Percentiles rank a stretch among this genome's conserved stretches.
phyloP scores from a whole-genome alignment of 2,113 vertebrate species.

The Paracanthobrama guichenoti region DNA sequence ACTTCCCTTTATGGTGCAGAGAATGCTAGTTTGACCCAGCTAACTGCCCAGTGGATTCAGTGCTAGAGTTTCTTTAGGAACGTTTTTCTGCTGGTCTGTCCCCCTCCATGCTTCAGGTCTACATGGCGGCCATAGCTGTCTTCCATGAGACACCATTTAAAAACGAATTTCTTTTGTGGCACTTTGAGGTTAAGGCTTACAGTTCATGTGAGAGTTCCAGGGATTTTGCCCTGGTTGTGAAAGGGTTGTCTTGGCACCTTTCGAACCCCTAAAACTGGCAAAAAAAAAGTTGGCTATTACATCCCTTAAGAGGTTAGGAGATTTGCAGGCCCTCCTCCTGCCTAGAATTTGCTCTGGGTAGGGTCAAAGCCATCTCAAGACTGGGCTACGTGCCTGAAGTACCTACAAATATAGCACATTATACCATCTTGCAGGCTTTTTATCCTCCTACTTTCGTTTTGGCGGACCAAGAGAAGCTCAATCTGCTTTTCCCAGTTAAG shows the following conservation, averaged over 20 bases:
- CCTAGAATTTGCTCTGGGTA: neutral
- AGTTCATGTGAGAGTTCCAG: neutral
- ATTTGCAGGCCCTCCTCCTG: too few species aligned
- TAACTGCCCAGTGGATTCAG: too few species aligned
- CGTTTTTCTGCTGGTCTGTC: neutral
- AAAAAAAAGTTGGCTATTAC: neutral
- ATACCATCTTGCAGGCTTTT: too few species aligned
- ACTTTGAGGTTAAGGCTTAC: neutral
- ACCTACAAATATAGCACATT: too few species aligned
- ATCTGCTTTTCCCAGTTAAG: too few species aligned
- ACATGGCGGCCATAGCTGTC: neutral
- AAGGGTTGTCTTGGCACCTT: neutral
- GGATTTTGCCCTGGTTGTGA: neutral
- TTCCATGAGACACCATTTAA: neutral
- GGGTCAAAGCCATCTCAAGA: neutral
- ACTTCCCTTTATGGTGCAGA: too few species aligned
- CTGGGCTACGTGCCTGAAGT: too few species aligned
- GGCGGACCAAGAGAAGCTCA: too few species aligned
- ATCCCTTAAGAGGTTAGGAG: neutral
- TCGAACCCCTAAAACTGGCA: too few species aligned
- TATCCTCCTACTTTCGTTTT: too few species aligned
- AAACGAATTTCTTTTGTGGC: neutral
- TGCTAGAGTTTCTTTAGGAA: neutral
- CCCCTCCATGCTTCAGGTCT: too few species aligned
- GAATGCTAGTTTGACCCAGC: too few species aligned